A percentile compares a stretch with the other conserved stretches of the same genome.
phyloP scores from a whole-genome alignment of 2,888 invertebrate genomes.

The Chrysolina americana region DNA sequence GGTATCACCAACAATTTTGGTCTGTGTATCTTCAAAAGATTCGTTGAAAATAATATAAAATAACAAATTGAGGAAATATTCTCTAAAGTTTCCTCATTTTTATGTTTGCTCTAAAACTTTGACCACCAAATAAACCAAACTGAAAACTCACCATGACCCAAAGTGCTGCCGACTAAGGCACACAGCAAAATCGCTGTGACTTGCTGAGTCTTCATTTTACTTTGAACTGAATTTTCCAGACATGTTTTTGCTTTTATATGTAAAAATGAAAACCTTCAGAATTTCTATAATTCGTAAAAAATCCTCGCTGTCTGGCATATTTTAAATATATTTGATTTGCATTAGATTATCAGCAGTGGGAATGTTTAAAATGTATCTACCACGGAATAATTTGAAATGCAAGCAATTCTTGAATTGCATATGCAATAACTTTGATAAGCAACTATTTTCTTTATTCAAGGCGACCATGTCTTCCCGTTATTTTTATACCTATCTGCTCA shows the following conservation, averaged over 20 bases:
- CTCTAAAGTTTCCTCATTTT: background rate
- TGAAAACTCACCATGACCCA: conserved; percentile 55
- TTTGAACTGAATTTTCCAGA: conserved; percentile 38
- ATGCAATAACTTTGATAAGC: background rate
- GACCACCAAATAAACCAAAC: background rate
- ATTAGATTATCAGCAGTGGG: conserved; percentile 22
- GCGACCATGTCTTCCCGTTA: background rate
- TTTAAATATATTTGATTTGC: conserved; percentile 38
- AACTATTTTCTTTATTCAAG: background rate
- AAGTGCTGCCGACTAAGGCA: conserved; percentile 51
- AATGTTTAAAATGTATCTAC: conserved; percentile 23
- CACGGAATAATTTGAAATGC: background rate
- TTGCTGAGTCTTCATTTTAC: conserved; percentile 54
- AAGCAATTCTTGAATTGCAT: background rate
- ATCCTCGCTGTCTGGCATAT: conserved; percentile 21
- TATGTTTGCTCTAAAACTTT: too few relatives aligned
- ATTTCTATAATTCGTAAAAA: conserved; percentile 36
- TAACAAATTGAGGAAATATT: background rate
- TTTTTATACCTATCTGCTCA: background rate
- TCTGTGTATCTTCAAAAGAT: too few relatives aligned
- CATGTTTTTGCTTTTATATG: conserved; percentile 42
- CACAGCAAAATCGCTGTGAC: conserved; percentile 53
- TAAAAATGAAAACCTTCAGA: conserved; percentile 15
- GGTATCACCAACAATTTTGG: too few relatives aligned
- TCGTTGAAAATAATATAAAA: background rate